A percentile compares a stretch with the other conserved stretches of the same genome.
Conservation (phyloP, 1,140 invertebrate genomes). For the Drosophila guanche region DNA sequence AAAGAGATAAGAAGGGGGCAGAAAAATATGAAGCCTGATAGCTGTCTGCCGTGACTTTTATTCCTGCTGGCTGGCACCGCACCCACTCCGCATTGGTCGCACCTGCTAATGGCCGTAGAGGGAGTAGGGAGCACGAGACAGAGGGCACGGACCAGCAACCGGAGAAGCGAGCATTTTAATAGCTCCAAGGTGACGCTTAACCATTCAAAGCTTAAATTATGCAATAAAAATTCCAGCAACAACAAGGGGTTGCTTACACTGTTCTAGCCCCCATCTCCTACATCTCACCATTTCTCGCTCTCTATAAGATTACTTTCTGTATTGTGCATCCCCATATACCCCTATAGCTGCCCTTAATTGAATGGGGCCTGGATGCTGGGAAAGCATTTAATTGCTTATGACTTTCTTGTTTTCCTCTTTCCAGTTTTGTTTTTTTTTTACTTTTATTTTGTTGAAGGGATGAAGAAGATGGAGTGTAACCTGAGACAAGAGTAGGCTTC, state of each 20-base stretch:
- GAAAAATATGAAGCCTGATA: slow-evolving; percentile 50
- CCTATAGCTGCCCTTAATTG: slow-evolving; percentile 55
- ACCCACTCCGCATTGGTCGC: slow-evolving; percentile 24
- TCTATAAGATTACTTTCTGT: neutral
- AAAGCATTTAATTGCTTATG: slow-evolving; percentile 77
- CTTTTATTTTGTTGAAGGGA: slow-evolving; percentile 1
- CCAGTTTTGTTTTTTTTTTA: slow-evolving; percentile 24
- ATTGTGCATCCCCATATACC: slow-evolving; percentile 6
- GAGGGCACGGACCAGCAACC: neutral
- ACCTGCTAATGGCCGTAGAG: slow-evolving; percentile 52
- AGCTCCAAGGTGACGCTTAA: slow-evolving; percentile 79
- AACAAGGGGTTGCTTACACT: neutral
- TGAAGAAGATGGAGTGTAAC: slow-evolving; percentile 33
- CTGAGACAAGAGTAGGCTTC: slow-evolving; percentile 44
- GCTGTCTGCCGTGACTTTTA: slow-evolving; percentile 41
- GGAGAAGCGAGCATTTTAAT: slow-evolving; percentile 62
- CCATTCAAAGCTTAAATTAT: slow-evolving; percentile 81
- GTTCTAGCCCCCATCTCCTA: slow-evolving; percentile 10
- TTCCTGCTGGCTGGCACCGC: slow-evolving; percentile 13
- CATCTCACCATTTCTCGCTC: neutral
- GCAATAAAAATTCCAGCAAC: slow-evolving; percentile 72
- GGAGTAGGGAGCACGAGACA: neutral
- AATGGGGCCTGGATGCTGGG: slow-evolving; percentile 44
- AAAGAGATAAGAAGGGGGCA: neutral
- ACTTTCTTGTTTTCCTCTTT: slow-evolving; percentile 56